Percentiles rank a stretch among this genome's conserved stretches.
phyloP scores from a whole-genome alignment of 2,113 vertebrate species.

The Otolemur garnettii region DNA sequence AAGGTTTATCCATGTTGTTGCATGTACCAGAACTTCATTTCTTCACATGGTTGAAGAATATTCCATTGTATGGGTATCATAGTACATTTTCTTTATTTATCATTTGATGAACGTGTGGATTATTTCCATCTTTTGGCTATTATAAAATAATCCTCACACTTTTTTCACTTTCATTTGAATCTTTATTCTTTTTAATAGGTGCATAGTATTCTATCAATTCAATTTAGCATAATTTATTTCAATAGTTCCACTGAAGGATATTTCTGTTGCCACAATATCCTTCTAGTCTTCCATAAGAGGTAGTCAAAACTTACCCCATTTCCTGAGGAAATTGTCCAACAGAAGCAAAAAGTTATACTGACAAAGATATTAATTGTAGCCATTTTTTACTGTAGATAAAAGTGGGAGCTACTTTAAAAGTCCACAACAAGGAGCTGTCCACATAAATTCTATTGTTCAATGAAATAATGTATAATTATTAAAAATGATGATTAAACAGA shows the following conservation, averaged over 20 bases:
- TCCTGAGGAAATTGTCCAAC: conserved; percentile 70
- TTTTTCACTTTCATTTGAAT: neutral
- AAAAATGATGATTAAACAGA: neutral
- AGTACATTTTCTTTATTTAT: neutral
- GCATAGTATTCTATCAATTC: neutral
- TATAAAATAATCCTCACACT: neutral
- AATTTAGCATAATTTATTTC: neutral
- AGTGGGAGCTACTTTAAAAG: conserved; percentile 27
- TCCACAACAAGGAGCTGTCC: neutral
- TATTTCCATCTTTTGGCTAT: neutral
- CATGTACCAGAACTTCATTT: neutral
- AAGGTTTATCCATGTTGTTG: neutral
- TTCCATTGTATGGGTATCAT: neutral
- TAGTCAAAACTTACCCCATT: conserved; percentile 17
- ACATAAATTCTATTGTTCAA: neutral
- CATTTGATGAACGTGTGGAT: neutral
- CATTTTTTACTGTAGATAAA: conserved; percentile 44
- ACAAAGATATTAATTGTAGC: conserved; percentile 49
- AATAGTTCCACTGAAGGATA: neutral
- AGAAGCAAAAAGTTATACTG: conserved; percentile 10
- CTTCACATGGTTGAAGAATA: neutral
- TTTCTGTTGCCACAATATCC: conserved; percentile 17
- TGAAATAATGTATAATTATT: conserved; percentile 13
- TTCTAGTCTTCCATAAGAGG: conserved; percentile 35
- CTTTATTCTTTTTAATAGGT: neutral